Percentiles rank a stretch among this genome's conserved stretches.
phyloP scores from a whole-genome alignment of 2,888 invertebrate genomes.

The Dasysyrphus albostriatus region DNA sequence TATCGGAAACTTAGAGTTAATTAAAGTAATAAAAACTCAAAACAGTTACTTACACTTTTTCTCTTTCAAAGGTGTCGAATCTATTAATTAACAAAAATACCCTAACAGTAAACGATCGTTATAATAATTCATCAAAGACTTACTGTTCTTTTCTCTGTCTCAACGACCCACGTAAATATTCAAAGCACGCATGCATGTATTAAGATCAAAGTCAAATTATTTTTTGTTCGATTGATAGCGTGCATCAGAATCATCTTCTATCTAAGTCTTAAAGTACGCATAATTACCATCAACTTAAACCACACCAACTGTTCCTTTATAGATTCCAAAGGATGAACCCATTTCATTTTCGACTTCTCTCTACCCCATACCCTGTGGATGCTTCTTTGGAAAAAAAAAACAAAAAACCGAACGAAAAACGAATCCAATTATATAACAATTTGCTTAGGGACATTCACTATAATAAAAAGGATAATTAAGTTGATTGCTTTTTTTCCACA shows the following conservation, averaged over 20 bases:
- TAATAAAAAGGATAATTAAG: constrained; percentile 75
- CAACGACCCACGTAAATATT: background rate
- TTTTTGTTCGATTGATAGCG: constrained; percentile 46
- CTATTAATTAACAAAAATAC: too few relatives aligned
- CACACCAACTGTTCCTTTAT: constrained; percentile 68
- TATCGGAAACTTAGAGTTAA: too few relatives aligned
- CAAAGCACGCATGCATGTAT: background rate
- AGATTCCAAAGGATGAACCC: constrained; percentile 17
- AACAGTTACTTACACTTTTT: too few relatives aligned
- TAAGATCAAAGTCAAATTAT: background rate
- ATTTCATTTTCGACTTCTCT: constrained; percentile 61
- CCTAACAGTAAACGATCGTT: too few relatives aligned
- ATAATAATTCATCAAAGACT: too few relatives aligned
- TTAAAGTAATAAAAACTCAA: too few relatives aligned
- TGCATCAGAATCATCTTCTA: constrained; percentile 50
- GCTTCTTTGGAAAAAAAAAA: background rate
- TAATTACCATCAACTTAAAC: constrained; percentile 56
- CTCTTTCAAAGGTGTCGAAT: too few relatives aligned
- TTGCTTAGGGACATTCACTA: constrained; percentile 74
- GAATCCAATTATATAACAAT: constrained; percentile 75
- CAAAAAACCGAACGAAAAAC: constrained; percentile 31
- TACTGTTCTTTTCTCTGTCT: background rate
- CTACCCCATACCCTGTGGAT: constrained; percentile 16
- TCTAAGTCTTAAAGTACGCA: constrained; percentile 4
- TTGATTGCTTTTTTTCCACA: constrained; percentile 74